phyloP scores from a whole-genome alignment of 1,140 invertebrate genomes.

The Aphelenchoides besseyi region DNA sequence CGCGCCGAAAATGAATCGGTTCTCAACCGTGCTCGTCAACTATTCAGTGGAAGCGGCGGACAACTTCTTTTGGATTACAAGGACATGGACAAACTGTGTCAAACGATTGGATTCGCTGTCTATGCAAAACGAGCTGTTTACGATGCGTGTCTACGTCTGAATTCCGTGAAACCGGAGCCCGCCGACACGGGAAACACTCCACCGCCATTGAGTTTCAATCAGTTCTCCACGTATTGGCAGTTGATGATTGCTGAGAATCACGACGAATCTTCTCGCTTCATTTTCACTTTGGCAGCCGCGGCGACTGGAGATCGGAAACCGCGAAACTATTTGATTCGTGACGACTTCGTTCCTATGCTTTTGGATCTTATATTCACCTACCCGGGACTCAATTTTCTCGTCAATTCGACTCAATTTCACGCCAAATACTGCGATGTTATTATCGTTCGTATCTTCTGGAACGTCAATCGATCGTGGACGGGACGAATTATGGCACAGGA shows the following conservation, averaged over 20 bases:
- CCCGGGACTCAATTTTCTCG: constrained; percentile 90
- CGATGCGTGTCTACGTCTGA: constrained; percentile 47
- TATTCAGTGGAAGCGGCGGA: constrained; percentile 21
- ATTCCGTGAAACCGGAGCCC: constrained; percentile 6
- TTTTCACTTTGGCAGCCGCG: constrained; percentile 71
- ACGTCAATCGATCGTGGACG: constrained; percentile 90
- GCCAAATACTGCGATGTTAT: constrained; percentile 74
- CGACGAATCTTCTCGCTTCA: constrained; percentile 83
- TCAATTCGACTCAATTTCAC: constrained; percentile 96
- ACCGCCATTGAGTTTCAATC: constrained; percentile 40
- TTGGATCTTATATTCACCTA: constrained; percentile 99
- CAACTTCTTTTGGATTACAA: constrained; percentile 24
- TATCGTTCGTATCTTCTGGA: constrained; percentile 95
- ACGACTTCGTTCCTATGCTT: constrained; percentile 79
- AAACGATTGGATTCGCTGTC: constrained; percentile 35
- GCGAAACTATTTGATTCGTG: constrained; percentile 66
- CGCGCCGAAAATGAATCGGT: constrained; percentile 42
- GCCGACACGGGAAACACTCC: neutral
- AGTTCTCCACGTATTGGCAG: constrained; percentile 54
- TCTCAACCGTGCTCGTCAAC: constrained; percentile 12
- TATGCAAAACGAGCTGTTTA: constrained; percentile 43
- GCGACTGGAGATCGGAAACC: constrained; percentile 56
- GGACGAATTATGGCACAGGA: constrained; percentile 84
- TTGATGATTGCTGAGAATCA: constrained; percentile 66
- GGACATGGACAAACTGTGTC: constrained; percentile 43